Conservation (phyloP, 2,113 vertebrate species). For the Anguilla japonica region DNA sequence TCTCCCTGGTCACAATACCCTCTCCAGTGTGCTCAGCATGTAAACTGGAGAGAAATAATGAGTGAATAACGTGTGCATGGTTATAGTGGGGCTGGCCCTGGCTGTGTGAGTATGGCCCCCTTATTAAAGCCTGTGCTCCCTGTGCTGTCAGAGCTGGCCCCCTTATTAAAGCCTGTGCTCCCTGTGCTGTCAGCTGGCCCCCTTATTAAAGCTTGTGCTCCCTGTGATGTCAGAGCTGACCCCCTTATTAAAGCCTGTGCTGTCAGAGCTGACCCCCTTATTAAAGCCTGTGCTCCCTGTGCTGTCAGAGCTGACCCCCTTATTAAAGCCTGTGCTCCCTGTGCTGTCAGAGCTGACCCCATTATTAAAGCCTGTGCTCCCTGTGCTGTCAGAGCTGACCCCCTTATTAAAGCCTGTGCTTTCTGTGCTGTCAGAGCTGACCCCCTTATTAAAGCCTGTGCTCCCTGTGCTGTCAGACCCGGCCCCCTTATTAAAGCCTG, state of each 20-base stretch:
- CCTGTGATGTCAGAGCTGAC: not conserved
- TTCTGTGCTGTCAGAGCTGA: not conserved
- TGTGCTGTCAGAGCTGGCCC: not conserved
- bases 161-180: too few species aligned
- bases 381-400: not conserved
- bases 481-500: not conserved
- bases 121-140: not conserved
- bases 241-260: too few species aligned
- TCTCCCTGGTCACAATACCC: not conserved
- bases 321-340: not conserved
- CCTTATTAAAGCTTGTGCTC: too few species aligned
- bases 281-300: too few species aligned
- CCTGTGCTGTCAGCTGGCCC: not conserved
- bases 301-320: not conserved
- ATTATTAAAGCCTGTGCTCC: too few species aligned
- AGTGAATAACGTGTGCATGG: not conserved
- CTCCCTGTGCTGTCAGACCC: not conserved
- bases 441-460: not conserved
- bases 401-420: constrained; percentile 1
- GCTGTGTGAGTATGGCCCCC: constrained; percentile 10
- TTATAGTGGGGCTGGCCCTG: constrained; percentile 12
- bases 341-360: not conserved
- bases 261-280: too few species aligned
- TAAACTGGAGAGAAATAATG: not conserved
- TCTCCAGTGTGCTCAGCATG: not conserved